A percentile compares a stretch with the other conserved stretches of the same genome.
These are phyloP conservation scores for Lynx canadensis DNA, from an alignment of 2,113 vertebrate genomes.

Conservation along the genomic window DNA sequence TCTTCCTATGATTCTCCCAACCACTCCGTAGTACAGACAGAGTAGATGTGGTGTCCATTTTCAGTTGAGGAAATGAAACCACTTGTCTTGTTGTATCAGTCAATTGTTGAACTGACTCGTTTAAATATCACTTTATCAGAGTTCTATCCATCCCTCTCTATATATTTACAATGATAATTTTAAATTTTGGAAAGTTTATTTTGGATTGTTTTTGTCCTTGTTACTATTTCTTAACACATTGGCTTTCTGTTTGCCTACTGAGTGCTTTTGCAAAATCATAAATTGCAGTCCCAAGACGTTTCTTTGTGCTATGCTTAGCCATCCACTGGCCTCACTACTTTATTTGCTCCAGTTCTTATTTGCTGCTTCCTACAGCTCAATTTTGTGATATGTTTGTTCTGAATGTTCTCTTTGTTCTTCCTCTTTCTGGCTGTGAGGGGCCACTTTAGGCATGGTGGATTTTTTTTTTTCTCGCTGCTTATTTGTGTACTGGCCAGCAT, in stretches of 20 bases:
- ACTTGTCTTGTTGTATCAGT: neutral
- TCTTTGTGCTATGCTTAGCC: neutral
- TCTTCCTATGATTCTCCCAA: neutral
- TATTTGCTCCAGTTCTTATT: neutral
- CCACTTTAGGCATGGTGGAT: neutral
- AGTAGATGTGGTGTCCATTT: neutral
- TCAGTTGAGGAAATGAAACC: neutral
- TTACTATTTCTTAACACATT: neutral
- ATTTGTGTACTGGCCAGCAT: neutral
- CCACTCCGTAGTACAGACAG: fast-evolving
- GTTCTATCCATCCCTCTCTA: neutral
- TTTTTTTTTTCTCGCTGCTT: neutral
- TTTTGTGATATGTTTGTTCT: neutral
- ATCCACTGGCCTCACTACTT: neutral
- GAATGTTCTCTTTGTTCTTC: neutral
- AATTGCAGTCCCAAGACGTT: neutral
- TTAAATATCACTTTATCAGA: neutral
- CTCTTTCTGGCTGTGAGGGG: neutral
- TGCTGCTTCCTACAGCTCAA: neutral
- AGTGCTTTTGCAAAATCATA: neutral
- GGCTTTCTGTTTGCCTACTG: neutral
- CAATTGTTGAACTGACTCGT: neutral
- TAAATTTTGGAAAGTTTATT: neutral
- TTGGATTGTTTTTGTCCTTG: neutral
- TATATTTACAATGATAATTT: neutral